These are phyloP conservation scores for Homarus americanus DNA, from an alignment of 1,140 invertebrate genomes.

Conservation along the genomic window DNA sequence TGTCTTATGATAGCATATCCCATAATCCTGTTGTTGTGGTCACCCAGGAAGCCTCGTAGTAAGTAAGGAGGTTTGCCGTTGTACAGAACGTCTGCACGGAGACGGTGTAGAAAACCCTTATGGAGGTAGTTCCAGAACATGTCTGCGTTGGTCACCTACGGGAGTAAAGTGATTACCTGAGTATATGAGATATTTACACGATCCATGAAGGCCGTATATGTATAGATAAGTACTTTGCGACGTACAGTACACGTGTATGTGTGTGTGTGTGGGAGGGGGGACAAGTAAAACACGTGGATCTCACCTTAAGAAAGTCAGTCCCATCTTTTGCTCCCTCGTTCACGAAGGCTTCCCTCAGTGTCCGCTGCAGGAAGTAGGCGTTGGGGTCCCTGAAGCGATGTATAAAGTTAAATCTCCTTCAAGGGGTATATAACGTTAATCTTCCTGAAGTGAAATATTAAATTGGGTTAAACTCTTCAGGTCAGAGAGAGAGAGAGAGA, in stretches of 20 bases:
- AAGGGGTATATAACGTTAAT: too few species aligned
- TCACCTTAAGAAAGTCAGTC: slow-evolving; percentile 57
- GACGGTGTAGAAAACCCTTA: slow-evolving; percentile 18
- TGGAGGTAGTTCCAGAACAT: slow-evolving; percentile 40
- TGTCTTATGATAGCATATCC: slow-evolving; percentile 81
- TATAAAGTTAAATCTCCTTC: background rate
- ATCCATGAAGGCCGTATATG: too few species aligned
- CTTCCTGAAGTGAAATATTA: too few species aligned
- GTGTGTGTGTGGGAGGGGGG: too few species aligned
- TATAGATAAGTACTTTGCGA: too few species aligned
- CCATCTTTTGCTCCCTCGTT: slow-evolving; percentile 54
- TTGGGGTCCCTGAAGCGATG: slow-evolving; percentile 62
- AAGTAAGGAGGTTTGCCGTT: slow-evolving; percentile 80
- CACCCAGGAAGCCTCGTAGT: slow-evolving; percentile 80
- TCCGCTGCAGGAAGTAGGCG: slow-evolving; percentile 52
- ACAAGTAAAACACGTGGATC: too few species aligned
- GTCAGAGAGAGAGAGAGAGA: too few species aligned
- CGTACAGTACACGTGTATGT: too few species aligned
- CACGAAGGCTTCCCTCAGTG: slow-evolving; percentile 51
- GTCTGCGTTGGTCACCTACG: too few species aligned
- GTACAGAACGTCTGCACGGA: slow-evolving; percentile 79
- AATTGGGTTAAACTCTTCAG: too few species aligned
- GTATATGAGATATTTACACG: too few species aligned
- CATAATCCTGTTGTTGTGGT: slow-evolving; percentile 80
- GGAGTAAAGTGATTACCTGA: slow-evolving; percentile 27